Evolutionary conservation across 2,113 vertebrate genomes (phyloP).

Genomic region (Tupaia chinensis): DNA sequence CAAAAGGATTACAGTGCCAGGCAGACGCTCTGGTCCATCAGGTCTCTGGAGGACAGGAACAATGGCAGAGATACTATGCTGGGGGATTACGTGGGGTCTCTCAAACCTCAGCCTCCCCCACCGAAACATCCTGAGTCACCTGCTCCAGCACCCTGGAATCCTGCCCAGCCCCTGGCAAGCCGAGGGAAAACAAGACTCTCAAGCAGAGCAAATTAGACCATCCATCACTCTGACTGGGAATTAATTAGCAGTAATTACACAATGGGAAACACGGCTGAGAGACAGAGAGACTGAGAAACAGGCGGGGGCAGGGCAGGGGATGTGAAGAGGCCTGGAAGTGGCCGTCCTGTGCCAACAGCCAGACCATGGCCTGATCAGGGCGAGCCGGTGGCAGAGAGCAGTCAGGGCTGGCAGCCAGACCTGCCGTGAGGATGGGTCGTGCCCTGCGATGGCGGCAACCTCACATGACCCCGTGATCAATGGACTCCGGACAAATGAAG

Average conservation of each 20-base stretch:
- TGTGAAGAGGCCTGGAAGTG: accelerated
- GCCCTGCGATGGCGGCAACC: neutral
- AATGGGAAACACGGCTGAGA: neutral
- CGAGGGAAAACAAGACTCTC: neutral
- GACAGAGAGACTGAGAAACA: neutral
- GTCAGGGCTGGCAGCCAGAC: accelerated
- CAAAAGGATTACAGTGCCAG: neutral
- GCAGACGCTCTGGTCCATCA: neutral
- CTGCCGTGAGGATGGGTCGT: accelerated
- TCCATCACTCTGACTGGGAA: conserved; percentile 62
- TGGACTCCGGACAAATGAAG: accelerated
- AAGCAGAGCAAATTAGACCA: conserved; percentile 61
- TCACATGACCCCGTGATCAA: neutral
- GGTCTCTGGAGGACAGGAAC: accelerated
- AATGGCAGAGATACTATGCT: accelerated
- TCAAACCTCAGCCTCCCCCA: accelerated
- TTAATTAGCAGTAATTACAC: conserved; percentile 57
- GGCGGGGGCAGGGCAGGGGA: neutral
- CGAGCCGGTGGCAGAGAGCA: accelerated
- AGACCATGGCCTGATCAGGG: neutral
- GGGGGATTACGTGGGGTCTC: neutral
- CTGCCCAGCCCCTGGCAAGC: conserved; percentile 31
- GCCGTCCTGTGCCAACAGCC: accelerated
- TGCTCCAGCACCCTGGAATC: neutral
- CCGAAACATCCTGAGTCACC: neutral